Evolutionary conservation across 2,888 invertebrate species (phyloP).

Genomic region (Leistus spinibarbis): DNA sequence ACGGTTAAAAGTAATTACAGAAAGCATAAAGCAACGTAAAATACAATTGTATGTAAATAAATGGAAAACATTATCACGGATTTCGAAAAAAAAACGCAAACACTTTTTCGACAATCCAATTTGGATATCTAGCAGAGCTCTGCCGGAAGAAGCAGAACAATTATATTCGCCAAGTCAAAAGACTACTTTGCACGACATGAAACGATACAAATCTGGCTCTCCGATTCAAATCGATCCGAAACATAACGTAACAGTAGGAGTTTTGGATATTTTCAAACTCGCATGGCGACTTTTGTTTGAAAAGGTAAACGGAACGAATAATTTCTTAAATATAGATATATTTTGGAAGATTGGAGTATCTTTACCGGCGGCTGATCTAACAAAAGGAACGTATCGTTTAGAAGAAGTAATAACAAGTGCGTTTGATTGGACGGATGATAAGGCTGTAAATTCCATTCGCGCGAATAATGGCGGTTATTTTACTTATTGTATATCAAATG

Average conservation of each 20-base stretch:
- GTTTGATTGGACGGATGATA: background rate
- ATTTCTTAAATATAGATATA: conserved; percentile 48
- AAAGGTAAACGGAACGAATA: conserved; percentile 46
- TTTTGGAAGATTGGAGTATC: conserved; percentile 69
- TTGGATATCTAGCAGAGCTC: conserved; percentile 59
- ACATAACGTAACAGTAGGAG: conserved; percentile 40
- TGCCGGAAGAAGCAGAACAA: conserved; percentile 56
- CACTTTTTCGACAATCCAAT: conserved; percentile 63
- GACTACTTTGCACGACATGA: conserved; percentile 57
- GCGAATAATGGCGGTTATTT: conserved; percentile 44
- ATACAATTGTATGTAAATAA: conserved; percentile 55
- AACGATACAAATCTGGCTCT: conserved; percentile 59
- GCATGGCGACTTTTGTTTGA: conserved; percentile 47
- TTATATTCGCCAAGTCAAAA: conserved; percentile 58
- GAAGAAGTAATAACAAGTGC: background rate
- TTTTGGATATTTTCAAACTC: conserved; percentile 48
- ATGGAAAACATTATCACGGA: conserved; percentile 58
- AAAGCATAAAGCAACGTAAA: conserved; percentile 51
- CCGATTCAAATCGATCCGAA: conserved; percentile 48
- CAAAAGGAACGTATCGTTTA: background rate
- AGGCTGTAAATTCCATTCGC: conserved; percentile 32
- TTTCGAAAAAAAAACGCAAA: conserved; percentile 58
- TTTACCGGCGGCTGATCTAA: conserved; percentile 11
- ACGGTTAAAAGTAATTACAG: conserved; percentile 54
- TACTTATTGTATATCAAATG: conserved; percentile 52